Evolutionary conservation across 2,113 vertebrate species (phyloP).

Genomic region (Todiramphus saurophagus): DNA sequence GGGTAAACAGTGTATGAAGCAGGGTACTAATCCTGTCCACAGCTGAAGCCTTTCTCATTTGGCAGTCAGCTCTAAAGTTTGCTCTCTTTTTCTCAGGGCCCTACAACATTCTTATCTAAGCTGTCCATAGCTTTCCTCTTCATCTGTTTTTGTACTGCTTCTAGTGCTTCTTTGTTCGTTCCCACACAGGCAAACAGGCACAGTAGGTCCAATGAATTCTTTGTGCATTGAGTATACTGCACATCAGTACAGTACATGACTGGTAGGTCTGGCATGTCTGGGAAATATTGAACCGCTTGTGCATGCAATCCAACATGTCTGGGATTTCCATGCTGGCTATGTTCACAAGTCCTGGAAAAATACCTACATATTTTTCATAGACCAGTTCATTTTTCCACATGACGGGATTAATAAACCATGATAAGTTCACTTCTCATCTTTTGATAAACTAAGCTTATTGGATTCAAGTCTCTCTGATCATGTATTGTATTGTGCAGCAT

Average conservation of each 20-base stretch:
- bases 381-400: conserved; percentile 34
- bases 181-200: conserved; percentile 54
- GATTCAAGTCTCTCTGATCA: conserved; percentile 18
- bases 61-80: conserved; percentile 43
- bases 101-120: conserved; percentile 59
- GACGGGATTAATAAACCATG: conserved; percentile 15
- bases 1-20: not conserved
- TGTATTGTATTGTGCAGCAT: not conserved
- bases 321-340: conserved; percentile 54
- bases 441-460: conserved; percentile 32
- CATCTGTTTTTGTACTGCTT: conserved; percentile 63
- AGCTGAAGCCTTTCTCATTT: conserved; percentile 10
- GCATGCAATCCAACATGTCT: conserved; percentile 55
- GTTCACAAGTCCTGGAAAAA: conserved; percentile 53
- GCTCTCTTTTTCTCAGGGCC: conserved; percentile 51
- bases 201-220: conserved; percentile 63
- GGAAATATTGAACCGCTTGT: conserved; percentile 54
- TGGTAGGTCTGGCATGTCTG: conserved; percentile 54
- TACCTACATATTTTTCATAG: conserved; percentile 32
- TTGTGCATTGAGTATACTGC: conserved; percentile 61
- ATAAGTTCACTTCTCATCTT: conserved; percentile 47
- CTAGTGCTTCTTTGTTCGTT: conserved; percentile 58
- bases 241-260: conserved; percentile 48
- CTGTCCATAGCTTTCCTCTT: conserved; percentile 35
- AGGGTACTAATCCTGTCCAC: not conserved